phyloP scores from a whole-genome alignment of 2,797 vertebrate genomes.

The Gymnocypris eckloni region DNA sequence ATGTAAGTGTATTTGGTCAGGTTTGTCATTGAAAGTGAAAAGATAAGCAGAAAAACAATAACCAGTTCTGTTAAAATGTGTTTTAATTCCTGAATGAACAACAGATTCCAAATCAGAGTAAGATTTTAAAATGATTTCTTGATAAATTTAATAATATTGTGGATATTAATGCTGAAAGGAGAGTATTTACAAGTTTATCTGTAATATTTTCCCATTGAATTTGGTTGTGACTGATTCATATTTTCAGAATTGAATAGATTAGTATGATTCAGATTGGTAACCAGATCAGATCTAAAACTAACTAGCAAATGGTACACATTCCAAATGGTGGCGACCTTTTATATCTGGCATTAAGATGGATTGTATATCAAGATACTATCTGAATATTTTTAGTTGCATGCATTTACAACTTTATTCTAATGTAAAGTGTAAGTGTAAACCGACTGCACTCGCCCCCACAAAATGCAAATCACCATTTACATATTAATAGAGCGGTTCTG shows the following conservation, averaged over 20 bases:
- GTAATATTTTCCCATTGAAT: neutral
- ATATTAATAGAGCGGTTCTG: neutral
- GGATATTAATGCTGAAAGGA: neutral
- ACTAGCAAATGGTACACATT: neutral
- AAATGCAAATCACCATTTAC: constrained; percentile 1
- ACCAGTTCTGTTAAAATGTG: neutral
- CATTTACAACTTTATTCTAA: neutral
- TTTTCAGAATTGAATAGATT: neutral
- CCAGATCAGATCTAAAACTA: neutral
- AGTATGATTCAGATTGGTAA: neutral
- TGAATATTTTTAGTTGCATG: neutral
- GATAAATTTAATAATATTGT: neutral
- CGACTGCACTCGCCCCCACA: neutral
- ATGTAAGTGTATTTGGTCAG: neutral
- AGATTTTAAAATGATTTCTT: neutral
- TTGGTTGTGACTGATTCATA: neutral
- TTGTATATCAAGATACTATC: neutral
- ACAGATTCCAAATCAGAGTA: neutral
- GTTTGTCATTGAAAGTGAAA: neutral
- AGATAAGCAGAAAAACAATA: neutral
- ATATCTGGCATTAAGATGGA: neutral
- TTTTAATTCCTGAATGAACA: neutral
- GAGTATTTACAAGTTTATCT: neutral
- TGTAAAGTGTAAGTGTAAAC: neutral
- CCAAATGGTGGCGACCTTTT: neutral